phyloP scores from a whole-genome alignment of 2,797 vertebrate species.

The Phalanger gymnotis region DNA sequence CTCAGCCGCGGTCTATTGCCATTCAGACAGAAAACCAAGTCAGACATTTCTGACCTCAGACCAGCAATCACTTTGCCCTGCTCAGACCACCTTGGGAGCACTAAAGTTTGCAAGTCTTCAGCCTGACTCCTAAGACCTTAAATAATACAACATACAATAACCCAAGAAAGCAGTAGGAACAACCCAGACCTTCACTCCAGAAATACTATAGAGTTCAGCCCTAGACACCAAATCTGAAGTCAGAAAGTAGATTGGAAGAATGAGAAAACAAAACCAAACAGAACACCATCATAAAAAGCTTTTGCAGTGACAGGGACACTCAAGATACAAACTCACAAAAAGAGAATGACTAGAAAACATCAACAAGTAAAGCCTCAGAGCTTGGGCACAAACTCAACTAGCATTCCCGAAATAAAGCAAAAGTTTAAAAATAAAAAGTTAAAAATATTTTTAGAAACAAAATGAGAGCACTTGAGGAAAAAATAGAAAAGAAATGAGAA shows the following conservation, averaged over 20 bases:
- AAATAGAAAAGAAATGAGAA: neutral
- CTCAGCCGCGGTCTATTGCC: neutral
- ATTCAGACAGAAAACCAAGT: neutral
- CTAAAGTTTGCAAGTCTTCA: neutral
- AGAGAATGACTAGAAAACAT: neutral
- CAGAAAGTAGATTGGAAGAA: neutral
- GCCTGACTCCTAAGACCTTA: neutral
- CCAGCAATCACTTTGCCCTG: neutral
- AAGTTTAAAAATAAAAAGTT: neutral
- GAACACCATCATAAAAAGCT: neutral
- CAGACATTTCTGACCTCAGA: neutral
- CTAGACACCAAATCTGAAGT: neutral
- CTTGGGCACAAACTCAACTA: neutral
- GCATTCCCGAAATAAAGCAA: neutral
- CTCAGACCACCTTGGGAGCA: neutral
- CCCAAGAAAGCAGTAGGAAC: neutral
- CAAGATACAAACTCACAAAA: neutral
- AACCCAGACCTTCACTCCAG: neutral
- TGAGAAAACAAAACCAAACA: neutral
- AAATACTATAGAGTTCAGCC: neutral
- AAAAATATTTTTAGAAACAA: neutral
- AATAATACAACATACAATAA: neutral
- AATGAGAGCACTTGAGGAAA: neutral
- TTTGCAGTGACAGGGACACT: neutral
- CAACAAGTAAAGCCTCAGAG: neutral